These are phyloP conservation scores for Mionectes macconnelli DNA, from an alignment of 2,113 vertebrate genomes.

Conservation along the genomic window DNA sequence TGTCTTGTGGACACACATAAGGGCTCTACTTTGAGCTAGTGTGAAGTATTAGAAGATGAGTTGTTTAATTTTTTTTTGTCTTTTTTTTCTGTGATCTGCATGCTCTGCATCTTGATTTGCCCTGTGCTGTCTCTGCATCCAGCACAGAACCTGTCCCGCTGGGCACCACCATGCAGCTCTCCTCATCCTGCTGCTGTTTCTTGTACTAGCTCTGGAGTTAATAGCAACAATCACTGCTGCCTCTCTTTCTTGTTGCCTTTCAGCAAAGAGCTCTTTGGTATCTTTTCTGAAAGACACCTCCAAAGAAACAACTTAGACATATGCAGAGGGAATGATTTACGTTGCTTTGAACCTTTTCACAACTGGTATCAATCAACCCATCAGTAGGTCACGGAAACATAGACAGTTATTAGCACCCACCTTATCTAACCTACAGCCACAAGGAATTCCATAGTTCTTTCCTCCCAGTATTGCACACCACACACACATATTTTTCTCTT, in stretches of 20 bases:
- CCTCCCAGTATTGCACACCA: background rate
- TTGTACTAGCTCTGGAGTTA: background rate
- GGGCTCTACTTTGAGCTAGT: background rate
- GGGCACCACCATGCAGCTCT: background rate
- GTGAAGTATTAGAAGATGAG: background rate
- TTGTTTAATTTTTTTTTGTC: background rate
- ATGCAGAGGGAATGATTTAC: background rate
- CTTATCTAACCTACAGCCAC: background rate
- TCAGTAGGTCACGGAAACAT: background rate
- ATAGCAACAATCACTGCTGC: background rate
- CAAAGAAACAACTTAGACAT: background rate
- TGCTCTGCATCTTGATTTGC: background rate
- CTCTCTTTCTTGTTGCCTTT: background rate
- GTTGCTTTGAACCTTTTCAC: background rate
- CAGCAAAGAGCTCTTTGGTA: background rate
- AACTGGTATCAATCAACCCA: background rate
- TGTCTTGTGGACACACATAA: background rate
- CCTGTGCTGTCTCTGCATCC: background rate
- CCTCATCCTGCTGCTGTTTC: background rate
- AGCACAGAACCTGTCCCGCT: background rate
- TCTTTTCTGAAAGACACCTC: background rate
- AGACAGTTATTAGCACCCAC: background rate
- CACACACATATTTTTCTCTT: background rate
- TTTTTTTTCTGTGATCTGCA: background rate
- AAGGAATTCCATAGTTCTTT: background rate